Evolutionary conservation across 2,797 vertebrate genomes (phyloP).

Genomic region (Bryconaethiops microstoma): DNA sequence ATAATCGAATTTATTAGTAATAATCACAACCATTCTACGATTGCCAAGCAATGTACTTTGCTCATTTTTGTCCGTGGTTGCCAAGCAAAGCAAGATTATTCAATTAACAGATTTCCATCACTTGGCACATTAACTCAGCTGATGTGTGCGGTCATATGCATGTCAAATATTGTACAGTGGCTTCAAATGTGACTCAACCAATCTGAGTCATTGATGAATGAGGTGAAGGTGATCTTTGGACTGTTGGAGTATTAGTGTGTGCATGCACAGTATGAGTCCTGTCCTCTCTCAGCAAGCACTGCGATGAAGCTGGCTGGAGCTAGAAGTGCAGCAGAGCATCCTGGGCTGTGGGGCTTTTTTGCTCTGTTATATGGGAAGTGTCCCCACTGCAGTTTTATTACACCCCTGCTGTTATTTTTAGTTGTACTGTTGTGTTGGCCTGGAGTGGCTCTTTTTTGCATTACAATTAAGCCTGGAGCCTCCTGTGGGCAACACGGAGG

Average conservation of each 20-base stretch:
- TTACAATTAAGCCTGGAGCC: constrained; percentile 51
- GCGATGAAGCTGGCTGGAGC: constrained; percentile 31
- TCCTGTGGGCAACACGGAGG: constrained; percentile 22
- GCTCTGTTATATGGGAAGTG: constrained; percentile 5
- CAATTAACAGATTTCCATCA: background rate
- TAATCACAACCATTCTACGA: too few species aligned
- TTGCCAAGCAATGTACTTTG: too few species aligned
- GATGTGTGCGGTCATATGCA: too few species aligned
- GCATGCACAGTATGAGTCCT: background rate
- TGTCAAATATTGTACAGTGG: too few species aligned
- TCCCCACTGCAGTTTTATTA: constrained; percentile 31
- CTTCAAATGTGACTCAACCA: too few species aligned
- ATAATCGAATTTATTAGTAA: too few species aligned
- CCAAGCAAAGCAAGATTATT: too few species aligned
- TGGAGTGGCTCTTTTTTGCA: constrained; percentile 54
- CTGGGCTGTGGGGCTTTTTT: constrained; percentile 22
- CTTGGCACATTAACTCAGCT: background rate
- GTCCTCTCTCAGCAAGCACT: constrained; percentile 42
- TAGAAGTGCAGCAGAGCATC: constrained; percentile 35
- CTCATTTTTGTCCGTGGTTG: too few species aligned
- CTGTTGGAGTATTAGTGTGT: too few species aligned
- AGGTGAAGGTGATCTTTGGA: constrained; percentile 8
- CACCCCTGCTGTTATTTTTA: constrained; percentile 64
- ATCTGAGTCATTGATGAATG: background rate
- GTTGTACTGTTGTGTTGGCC: constrained; percentile 48